Evolutionary conservation across 2,888 invertebrate genomes (phyloP), one percentile per base, ranked within the genome.

Genomic region (Pyrocoelia pectoralis): DNA sequence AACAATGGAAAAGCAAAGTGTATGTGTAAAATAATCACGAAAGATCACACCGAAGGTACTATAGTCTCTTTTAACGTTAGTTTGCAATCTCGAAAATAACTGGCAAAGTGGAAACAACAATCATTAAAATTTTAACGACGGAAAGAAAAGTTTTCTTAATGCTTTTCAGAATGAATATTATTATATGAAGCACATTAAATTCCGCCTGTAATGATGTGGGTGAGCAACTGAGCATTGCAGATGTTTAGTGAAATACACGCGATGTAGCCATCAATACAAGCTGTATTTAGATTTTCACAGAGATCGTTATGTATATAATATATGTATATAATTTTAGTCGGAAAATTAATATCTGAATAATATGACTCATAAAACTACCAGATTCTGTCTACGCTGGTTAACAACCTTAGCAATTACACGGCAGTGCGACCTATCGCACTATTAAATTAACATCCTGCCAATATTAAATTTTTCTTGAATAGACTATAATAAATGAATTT

Each of bases 121-220:
- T 53, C 53, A 53, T 53, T 53, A 53, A 53, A 53, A 53, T 40
- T 53, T 53, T 53, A 41, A 53, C 19, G 53, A 38, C 41, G 53
- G 38, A 41, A n/a, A n/a, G n/a, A n/a, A 53, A 53, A 53, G 53
- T 53, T 53, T 53, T 53, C 18, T 53, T 53, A 53, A 53, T 41
- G 41, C 40, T 53, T 53, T 40, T 41, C 53, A 53, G 53, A 53
- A 41, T 53, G 53, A 53, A 53, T 53, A 53, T 53, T 53, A 53
- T 53, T 53, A 53, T 24, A 53, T 53, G 53, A 18, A 53, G 14
- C 53, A 41, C 40, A 53, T 41, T 53, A 53, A 52, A 41, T 33
- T 33, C 33, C 2, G 3, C 8, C 24, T 3, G 10, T 33, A 33
- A 33, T 24, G 53, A n/a, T 40, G 52, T 52, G 52, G 53, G 41